These are phyloP conservation scores for Stichodactyla helianthus DNA, from an alignment of 64 coral and sea anemone species.

Conservation along the genomic window DNA sequence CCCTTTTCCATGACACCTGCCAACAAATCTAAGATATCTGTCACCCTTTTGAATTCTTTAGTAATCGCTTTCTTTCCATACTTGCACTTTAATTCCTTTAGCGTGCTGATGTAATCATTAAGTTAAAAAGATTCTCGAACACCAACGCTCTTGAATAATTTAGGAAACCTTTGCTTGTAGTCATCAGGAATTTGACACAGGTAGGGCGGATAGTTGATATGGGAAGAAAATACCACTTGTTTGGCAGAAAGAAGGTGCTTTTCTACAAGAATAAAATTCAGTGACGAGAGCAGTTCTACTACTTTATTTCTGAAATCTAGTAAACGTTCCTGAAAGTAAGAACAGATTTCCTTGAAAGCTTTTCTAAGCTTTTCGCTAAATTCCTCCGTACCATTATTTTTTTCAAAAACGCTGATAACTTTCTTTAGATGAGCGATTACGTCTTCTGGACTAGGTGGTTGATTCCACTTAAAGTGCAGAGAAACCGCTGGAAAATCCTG, in stretches of 20 bases:
- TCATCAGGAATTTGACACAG: constrained; percentile 48
- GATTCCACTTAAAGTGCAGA: constrained; percentile 52
- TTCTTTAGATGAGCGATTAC: constrained; percentile 23
- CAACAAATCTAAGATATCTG: constrained; percentile 25
- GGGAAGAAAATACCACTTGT: constrained; percentile 41
- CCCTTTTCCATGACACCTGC: neutral
- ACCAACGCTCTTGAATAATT: constrained; percentile 39
- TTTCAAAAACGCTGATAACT: neutral
- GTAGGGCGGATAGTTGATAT: constrained; percentile 29
- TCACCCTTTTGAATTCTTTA: constrained; percentile 4
- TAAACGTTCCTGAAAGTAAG: constrained; percentile 7
- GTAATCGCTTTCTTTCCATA: constrained; percentile 24
- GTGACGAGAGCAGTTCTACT: neutral
- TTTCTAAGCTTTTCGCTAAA: constrained; percentile 23
- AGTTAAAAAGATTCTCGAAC: constrained; percentile 43
- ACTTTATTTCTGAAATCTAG: neutral
- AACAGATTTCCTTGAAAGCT: constrained; percentile 38
- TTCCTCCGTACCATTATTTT: neutral
- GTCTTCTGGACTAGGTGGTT: neutral
- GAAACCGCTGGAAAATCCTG: constrained; percentile 7
- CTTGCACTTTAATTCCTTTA: constrained; percentile 10
- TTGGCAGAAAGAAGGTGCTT: constrained; percentile 13
- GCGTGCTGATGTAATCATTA: constrained; percentile 24
- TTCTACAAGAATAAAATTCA: constrained; percentile 31
- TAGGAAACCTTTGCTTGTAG: neutral